Evolutionary conservation across 2,113 vertebrate genomes (phyloP).

Genomic region (Numenius arquata): DNA sequence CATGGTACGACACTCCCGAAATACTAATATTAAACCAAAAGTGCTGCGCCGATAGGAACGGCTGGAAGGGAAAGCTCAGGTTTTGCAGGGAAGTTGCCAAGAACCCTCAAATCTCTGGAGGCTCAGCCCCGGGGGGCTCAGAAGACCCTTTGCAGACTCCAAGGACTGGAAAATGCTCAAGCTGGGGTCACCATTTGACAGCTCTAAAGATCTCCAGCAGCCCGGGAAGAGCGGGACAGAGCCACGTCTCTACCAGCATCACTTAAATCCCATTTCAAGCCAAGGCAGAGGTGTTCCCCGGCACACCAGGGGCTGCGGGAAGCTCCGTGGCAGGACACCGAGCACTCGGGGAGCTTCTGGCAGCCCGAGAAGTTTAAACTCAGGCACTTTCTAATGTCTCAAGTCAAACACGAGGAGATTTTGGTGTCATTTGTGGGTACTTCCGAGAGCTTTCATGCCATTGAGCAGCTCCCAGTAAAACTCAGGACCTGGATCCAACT

Average conservation of each 20-base stretch:
- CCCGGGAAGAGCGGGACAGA: not conserved
- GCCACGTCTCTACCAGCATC: not conserved
- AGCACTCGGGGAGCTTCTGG: fast-evolving
- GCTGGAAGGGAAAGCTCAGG: not conserved
- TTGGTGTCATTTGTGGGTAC: not conserved
- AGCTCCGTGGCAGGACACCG: not conserved
- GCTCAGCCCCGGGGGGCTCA: not conserved
- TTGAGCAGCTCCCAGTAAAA: not conserved
- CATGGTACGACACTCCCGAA: fast-evolving
- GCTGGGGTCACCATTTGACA: not conserved
- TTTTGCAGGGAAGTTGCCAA: not conserved
- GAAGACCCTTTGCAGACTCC: not conserved
- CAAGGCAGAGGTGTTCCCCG: not conserved
- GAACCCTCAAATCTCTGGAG: fast-evolving
- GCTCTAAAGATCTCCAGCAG: not conserved
- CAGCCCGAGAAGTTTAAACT: not conserved
- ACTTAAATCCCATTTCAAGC: not conserved
- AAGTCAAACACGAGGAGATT: not conserved
- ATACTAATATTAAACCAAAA: no score
- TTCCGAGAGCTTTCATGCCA: not conserved
- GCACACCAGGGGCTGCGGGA: not conserved
- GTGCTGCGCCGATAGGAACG: not conserved
- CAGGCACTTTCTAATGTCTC: not conserved
- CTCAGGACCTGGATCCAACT: not conserved
- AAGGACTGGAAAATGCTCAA: fast-evolving